Evolutionary conservation across 2,113 vertebrate species (phyloP).

Genomic region (Hemicordylus capensis): DNA sequence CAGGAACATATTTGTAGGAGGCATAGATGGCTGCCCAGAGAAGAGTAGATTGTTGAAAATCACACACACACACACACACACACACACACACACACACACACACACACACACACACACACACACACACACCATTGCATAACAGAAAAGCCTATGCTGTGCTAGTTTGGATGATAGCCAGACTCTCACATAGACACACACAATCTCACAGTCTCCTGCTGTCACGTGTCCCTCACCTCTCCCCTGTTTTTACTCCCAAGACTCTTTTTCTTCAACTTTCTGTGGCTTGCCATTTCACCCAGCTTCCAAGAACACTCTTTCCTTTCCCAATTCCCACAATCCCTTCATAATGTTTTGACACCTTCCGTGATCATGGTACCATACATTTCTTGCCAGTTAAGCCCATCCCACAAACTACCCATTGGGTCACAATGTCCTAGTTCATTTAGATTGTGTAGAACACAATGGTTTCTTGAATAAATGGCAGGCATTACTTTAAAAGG

Average conservation of each 20-base stretch:
- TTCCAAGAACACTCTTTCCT: background rate
- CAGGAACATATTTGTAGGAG: too few relatives aligned
- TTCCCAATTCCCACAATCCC: background rate
- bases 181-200: background rate
- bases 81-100: too few relatives aligned
- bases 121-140: too few relatives aligned
- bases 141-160: too few relatives aligned
- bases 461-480: background rate
- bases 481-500: too few relatives aligned
- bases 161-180: background rate
- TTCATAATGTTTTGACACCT: too few relatives aligned
- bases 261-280: too few relatives aligned
- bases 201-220: background rate
- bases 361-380: background rate
- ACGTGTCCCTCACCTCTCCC: background rate
- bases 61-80: too few relatives aligned
- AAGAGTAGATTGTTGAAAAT: too few relatives aligned
- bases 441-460: background rate
- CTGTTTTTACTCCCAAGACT: too few relatives aligned
- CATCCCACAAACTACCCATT: background rate
- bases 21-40: too few relatives aligned
- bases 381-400: background rate
- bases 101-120: too few relatives aligned
- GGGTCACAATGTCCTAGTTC: background rate
- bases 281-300: background rate